Evolutionary conservation across 1,140 invertebrate genomes (phyloP), one percentile per base, ranked within the genome.

Genomic region (Scaptomyza pallida): DNA sequence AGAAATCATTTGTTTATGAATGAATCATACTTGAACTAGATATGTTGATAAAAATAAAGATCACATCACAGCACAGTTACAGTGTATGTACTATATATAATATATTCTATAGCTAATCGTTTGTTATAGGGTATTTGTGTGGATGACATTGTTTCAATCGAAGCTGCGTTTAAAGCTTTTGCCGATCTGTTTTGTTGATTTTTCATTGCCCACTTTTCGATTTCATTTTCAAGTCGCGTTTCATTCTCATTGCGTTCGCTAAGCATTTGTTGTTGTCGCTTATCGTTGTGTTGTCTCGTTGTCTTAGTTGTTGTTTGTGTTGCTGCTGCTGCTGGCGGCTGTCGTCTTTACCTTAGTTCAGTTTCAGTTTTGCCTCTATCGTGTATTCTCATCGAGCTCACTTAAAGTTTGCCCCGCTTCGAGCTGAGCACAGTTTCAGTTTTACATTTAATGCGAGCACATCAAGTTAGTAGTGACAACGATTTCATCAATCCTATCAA

Each of bases 391-490:
- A 86, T 3, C 74, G 62, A 86, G 81, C 67, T 69, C 81, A 86
- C 81, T 80, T 86, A 59, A 86, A 86, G 61, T 75, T 81, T 62
- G 73, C 35, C 48, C 72, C 67, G 76, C 40, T 63, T 64, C 62
- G 68, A 48, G 43, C 57, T 33, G 35, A 26, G 37, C 44, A 57
- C 86, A 89, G 86, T 89, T 83, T 77, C 70, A 88, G 72, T 86
- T 82, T 77, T 77, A 76, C 78, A 55, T 65, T 80, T 74, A 86
- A 55, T 72, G 81, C 86, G 86, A 82, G 37, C 81, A 80, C 77
- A 85, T 51, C 75, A 77, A 81, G 81, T 89, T 75, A 64, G 75
- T 74, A 59, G 78, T 78, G 69, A 63, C n/a, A 70, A 35, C 40
- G 23, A 33, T 67, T 55, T 60, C 3, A 43, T 68, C 77, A 47